Evolutionary conservation across 1,140 invertebrate genomes (phyloP).

Genomic region (Drosophila yakuba): DNA sequence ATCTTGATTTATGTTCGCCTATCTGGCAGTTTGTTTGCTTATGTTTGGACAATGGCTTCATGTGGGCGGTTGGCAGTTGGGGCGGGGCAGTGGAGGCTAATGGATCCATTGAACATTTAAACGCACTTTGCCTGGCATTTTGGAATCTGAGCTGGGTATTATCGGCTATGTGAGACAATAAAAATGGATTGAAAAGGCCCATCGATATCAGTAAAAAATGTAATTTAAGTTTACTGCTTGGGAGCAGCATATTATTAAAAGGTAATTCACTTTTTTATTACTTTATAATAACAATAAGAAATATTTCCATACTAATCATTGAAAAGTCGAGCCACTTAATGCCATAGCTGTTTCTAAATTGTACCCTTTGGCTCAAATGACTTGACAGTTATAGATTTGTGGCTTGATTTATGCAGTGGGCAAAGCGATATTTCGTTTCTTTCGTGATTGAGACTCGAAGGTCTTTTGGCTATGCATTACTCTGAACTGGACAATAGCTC

Average conservation of each 20-base stretch:
- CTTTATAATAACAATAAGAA: neutral
- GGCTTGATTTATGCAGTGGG: constrained; percentile 64
- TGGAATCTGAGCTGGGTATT: neutral
- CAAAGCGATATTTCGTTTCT: constrained; percentile 36
- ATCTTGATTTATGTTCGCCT: constrained; percentile 73
- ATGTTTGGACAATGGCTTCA: constrained; percentile 73
- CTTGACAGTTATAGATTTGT: constrained; percentile 62
- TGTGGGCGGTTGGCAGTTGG: constrained; percentile 15
- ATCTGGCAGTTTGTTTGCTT: constrained; percentile 61
- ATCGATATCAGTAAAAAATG: neutral
- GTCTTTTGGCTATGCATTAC: constrained; percentile 34
- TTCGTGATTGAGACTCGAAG: constrained; percentile 51
- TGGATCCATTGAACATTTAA: constrained; percentile 55
- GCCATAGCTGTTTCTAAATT: constrained; percentile 4
- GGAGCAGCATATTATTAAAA: too few species aligned
- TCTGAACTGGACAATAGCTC: constrained; percentile 48
- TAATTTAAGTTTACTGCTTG: too few species aligned
- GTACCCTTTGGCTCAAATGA: constrained; percentile 54
- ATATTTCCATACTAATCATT: neutral
- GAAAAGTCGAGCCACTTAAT: constrained; percentile 17
- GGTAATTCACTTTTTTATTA: neutral
- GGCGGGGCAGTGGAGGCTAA: constrained; percentile 14
- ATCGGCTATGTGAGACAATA: neutral
- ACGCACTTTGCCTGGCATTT: constrained; percentile 57
- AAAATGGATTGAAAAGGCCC: neutral